Evolutionary conservation across 1,140 invertebrate species (phyloP).

Genomic region (Hypsibius dujardini): DNA sequence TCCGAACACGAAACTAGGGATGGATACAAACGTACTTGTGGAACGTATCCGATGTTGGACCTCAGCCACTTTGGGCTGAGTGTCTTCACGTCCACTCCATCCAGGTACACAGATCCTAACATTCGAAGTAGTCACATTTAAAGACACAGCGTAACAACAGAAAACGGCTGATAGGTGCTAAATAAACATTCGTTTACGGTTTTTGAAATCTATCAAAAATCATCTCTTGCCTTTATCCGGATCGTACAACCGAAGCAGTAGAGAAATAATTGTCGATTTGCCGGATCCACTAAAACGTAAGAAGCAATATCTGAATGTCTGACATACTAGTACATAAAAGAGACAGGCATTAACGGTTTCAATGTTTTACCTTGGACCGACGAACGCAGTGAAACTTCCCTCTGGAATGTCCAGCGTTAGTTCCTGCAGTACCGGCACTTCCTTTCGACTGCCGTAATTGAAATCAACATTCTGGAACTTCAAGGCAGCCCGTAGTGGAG

Average conservation of each 20-base stretch:
- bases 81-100: background rate
- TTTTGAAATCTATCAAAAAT: no score
- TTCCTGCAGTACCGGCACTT: background rate
- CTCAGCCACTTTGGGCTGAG: conserved; percentile 4
- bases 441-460: background rate
- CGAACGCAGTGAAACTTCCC: background rate
- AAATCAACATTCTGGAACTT: background rate
- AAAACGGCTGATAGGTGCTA: no score
- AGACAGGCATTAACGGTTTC: no score
- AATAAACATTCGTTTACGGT: no score
- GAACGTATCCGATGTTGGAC: background rate
- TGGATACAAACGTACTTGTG: background rate
- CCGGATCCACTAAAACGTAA: background rate
- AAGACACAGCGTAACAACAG: no score
- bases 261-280: background rate
- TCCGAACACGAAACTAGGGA: no score
- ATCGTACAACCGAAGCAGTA: conserved; percentile 1
- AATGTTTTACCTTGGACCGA: background rate
- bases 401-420: background rate
- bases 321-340: background rate
- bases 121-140: no score
- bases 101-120: background rate
- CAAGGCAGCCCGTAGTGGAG: background rate
- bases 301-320: no score
- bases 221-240: conserved; percentile 8